Evolutionary conservation across 2,797 vertebrate species (phyloP).

Genomic region (Lagocephalus sceleratus): DNA sequence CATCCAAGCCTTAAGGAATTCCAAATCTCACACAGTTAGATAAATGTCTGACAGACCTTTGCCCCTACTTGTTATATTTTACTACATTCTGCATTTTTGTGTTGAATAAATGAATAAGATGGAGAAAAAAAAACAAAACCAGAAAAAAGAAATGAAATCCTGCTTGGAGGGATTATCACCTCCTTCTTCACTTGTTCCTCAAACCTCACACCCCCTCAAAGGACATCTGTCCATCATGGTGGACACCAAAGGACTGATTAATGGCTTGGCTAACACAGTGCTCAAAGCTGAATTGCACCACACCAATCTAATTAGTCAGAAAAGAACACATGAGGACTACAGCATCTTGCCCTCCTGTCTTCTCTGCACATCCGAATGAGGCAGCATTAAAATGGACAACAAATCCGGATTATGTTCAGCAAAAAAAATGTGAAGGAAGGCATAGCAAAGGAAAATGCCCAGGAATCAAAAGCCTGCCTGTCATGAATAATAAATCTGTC

Average conservation of each 20-base stretch:
- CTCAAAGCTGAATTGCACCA: constrained; percentile 53
- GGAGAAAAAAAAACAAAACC: no score
- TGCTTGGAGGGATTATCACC: constrained; percentile 30
- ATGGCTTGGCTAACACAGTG: constrained; percentile 60
- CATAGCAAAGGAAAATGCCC: constrained; percentile 40
- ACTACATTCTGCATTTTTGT: constrained; percentile 19
- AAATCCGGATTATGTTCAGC: constrained; percentile 61
- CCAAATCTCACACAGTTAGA: constrained; percentile 12
- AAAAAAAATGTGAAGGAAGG: constrained; percentile 32
- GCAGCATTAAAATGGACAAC: constrained; percentile 66
- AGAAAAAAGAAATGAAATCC: constrained; percentile 8
- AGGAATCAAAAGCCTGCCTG: constrained; percentile 56
- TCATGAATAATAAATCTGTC: constrained; percentile 70
- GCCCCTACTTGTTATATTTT: not conserved
- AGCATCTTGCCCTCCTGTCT: constrained; percentile 35
- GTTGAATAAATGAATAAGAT: constrained; percentile 9
- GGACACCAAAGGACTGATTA: constrained; percentile 54
- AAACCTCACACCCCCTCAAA: constrained; percentile 44
- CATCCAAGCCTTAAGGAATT: no score
- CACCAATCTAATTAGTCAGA: constrained; percentile 66
- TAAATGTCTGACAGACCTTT: constrained; percentile 33
- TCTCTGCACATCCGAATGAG: constrained; percentile 54
- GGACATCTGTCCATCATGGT: constrained; percentile 59
- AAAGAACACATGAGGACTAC: constrained; percentile 39
- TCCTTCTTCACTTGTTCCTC: constrained; percentile 21